Base-by-base conservation (phyloP, 1,140 invertebrate species). In the Bombus soroeensis region DNA sequence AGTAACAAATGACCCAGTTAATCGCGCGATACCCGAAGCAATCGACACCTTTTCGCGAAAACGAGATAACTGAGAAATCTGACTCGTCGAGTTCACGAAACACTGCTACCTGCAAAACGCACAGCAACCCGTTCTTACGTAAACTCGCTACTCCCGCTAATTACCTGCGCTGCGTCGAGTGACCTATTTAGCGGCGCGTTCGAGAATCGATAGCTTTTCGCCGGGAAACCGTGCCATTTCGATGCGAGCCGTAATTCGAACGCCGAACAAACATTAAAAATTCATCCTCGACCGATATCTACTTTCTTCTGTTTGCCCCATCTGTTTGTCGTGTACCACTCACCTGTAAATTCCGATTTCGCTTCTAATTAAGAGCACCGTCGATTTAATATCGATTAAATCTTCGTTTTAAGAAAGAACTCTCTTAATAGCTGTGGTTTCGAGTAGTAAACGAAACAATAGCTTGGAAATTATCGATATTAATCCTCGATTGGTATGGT, bases 161-260 rank as follows among this genome's bases (percentile, higher is more conserved):
- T 75, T 75, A 75, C 6, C 43, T 43, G 71, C 25, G 73, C 74
- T 57, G 64, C 64, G 62, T 77, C 74, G 43, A 70, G 47, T 70
- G 81, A 83, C 81, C 81, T 25, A 83, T 83, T 83, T 83, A 68
- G 10, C 34, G 12, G 12, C 81, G 43, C 22, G 74, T 70, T 57
- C 73, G 74, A 53, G 64, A 77, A 83, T 83, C 81, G 81, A 83
- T 83, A 66, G 28, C 41, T 75, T 75, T 83, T 76, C 81, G 22
- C 37, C 28, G 62, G 64, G 22, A 43, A 81, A 70, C 64, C 53
- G 73, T 32, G 28, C 62, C 62, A 3, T 83, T 41, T 77, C 62
- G 43, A 39, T 37, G 8, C 72, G 25, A 74, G 28, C 43, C 3
- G 37, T 53, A 53, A 77, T 57, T 66, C 81, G n/a, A 83, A 43